Percentiles rank a stretch among this genome's conserved stretches.
Evolutionary conservation across 2,797 vertebrate genomes (phyloP).

Genomic region (Poeciliopsis gracilis): DNA sequence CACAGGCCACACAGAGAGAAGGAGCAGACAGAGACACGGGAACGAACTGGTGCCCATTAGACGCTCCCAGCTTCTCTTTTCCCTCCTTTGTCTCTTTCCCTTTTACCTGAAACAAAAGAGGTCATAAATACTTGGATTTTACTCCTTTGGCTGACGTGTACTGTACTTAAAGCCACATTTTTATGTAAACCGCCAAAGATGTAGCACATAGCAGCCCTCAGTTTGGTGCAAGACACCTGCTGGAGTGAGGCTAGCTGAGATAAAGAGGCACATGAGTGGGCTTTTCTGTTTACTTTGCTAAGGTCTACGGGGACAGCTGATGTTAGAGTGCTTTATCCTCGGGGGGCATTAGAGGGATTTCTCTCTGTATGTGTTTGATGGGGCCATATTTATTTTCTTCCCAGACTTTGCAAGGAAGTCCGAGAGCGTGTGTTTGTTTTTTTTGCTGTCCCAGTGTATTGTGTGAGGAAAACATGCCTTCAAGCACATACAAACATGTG

Average conservation of each 20-base stretch:
- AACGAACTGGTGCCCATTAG: constrained; percentile 86
- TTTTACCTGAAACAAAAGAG: constrained; percentile 76
- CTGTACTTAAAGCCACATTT: constrained; percentile 13
- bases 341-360: constrained; percentile 42
- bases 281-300: constrained; percentile 65
- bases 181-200: constrained; percentile 19
- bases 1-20: constrained; percentile 86
- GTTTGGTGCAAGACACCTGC: constrained; percentile 59
- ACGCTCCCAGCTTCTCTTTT: constrained; percentile 82
- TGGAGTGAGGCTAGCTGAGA: constrained; percentile 54
- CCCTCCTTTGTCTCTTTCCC: constrained; percentile 82
- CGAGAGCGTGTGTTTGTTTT: constrained; percentile 49
- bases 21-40: constrained; percentile 81
- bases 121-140: constrained; percentile 20
- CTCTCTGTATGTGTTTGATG: constrained; percentile 43
- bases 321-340: constrained; percentile 50
- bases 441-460: constrained; percentile 27
- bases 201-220: constrained; percentile 9
- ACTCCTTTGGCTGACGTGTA: constrained; percentile 25
- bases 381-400: constrained; percentile 63
- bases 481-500: constrained; percentile 40
- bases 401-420: constrained; percentile 57
- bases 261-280: constrained; percentile 53
- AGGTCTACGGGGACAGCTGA: constrained; percentile 49
- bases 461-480: constrained; percentile 37